These are phyloP conservation scores for Zophobas morio DNA, from an alignment of 1,140 invertebrate genomes.

Conservation along the genomic window DNA sequence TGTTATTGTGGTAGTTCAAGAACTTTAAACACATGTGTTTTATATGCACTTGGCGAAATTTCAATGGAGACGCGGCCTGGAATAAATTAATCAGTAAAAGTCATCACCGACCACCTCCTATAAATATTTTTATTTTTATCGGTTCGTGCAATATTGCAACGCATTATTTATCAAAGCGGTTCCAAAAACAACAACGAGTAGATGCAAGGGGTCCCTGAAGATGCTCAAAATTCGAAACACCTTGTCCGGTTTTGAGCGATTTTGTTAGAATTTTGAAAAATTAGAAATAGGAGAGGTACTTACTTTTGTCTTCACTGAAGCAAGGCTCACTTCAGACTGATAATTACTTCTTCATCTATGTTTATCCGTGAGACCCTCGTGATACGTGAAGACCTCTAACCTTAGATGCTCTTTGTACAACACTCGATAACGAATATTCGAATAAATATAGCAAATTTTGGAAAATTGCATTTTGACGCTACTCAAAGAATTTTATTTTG, in stretches of 20 bases:
- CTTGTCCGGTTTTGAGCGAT: neutral
- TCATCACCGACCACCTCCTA: too few species aligned
- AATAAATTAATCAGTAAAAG: too few species aligned
- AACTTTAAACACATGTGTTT: neutral
- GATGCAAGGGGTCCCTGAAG: too few species aligned
- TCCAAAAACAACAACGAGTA: too few species aligned
- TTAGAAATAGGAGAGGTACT: conserved; percentile 8
- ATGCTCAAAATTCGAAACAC: too few species aligned
- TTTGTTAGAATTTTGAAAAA: neutral
- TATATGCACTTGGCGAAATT: too few species aligned
- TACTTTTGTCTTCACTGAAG: conserved; percentile 27
- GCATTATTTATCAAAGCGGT: too few species aligned
- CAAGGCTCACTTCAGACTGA: conserved; percentile 20
- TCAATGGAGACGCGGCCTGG: too few species aligned
- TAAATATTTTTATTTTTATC: too few species aligned
- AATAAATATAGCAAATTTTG: conserved; percentile 24
- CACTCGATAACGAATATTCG: conserved; percentile 35
- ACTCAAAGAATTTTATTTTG: too few species aligned
- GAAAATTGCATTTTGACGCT: neutral
- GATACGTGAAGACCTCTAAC: conserved; percentile 34
- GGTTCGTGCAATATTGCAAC: too few species aligned
- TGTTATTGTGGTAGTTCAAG: neutral
- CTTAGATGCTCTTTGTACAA: conserved; percentile 26
- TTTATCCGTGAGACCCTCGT: conserved; percentile 29
- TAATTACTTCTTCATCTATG: conserved; percentile 18